These are phyloP conservation scores for Condylostylus longicornis DNA, from an alignment of 1,140 invertebrate species.

Conservation along the genomic window DNA sequence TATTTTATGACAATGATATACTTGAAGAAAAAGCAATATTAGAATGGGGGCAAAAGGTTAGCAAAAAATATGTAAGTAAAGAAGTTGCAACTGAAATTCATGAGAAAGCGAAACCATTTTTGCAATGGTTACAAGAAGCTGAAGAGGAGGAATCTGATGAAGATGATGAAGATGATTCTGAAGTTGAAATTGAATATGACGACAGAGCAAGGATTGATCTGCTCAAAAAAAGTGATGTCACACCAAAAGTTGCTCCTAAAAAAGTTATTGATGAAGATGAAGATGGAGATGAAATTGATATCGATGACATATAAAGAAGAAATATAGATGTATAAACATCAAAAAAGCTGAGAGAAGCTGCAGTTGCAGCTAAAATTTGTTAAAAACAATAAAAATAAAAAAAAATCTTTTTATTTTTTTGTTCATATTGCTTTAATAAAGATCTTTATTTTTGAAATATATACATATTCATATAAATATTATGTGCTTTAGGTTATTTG, in stretches of 20 bases:
- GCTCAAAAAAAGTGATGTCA: constrained; percentile 51
- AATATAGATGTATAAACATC: no score
- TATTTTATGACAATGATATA: constrained; percentile 90
- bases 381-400: no score
- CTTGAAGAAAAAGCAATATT: constrained; percentile 84
- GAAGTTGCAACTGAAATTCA: constrained; percentile 86
- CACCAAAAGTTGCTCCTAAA: constrained; percentile 32
- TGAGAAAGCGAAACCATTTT: constrained; percentile 78
- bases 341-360: no score
- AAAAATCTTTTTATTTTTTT: no score
- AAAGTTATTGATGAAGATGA: constrained; percentile 47
- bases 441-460: no score
- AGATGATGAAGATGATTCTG: constrained; percentile 53
- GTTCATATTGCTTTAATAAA: no score
- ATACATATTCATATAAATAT: no score
- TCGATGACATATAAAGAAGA: constrained; percentile 85
- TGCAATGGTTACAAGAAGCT: constrained; percentile 93
- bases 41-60: constrained; percentile 88
- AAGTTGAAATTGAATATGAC: constrained; percentile 70
- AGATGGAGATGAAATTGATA: constrained; percentile 69
- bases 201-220: constrained; percentile 64
- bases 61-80: constrained; percentile 86
- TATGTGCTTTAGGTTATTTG: no score
- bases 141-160: constrained; percentile 77
- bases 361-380: no score